A percentile compares a stretch with the other conserved stretches of the same genome.
Conservation (phyloP, 35 echinoderm and acorn worm genomes). For the Apostichopus parvimensis region DNA sequence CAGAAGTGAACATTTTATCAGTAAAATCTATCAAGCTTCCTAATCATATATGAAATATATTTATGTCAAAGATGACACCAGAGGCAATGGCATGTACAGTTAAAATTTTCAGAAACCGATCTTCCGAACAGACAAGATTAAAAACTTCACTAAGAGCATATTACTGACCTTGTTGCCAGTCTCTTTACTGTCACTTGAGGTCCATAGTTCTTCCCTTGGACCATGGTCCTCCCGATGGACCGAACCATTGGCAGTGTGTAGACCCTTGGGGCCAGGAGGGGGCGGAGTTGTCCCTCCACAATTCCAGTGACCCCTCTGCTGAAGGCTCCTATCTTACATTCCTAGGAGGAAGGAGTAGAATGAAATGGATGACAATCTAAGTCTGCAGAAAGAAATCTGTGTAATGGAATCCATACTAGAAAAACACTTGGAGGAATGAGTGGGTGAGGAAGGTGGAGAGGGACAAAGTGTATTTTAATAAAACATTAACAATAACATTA, state of each 20-base stretch:
- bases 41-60: too few relatives aligned
- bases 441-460: not conserved
- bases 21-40: too few relatives aligned
- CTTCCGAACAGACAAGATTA: too few relatives aligned
- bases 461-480: too few relatives aligned
- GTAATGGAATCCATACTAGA: not conserved
- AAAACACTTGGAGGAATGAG: not conserved
- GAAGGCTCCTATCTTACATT: constrained; percentile 65
- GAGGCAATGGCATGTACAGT: too few relatives aligned
- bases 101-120: too few relatives aligned
- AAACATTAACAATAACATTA: too few relatives aligned
- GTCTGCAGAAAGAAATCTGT: too few relatives aligned
- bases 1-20: too few relatives aligned
- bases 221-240: constrained; percentile 97
- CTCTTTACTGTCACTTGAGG: constrained; percentile 98
- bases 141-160: not conserved
- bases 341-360: not conserved
- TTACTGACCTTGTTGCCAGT: constrained; percentile 88
- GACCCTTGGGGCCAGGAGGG: constrained; percentile 89
- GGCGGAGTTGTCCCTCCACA: constrained; percentile 80
- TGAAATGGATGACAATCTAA: not conserved
- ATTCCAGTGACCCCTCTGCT: constrained; percentile 73
- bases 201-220: constrained; percentile 99
- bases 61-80: too few relatives aligned
- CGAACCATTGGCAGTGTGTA: constrained; percentile 98